Evolutionary conservation across 2,888 invertebrate genomes (phyloP).

Genomic region (Lissocephala sabroskyi): DNA sequence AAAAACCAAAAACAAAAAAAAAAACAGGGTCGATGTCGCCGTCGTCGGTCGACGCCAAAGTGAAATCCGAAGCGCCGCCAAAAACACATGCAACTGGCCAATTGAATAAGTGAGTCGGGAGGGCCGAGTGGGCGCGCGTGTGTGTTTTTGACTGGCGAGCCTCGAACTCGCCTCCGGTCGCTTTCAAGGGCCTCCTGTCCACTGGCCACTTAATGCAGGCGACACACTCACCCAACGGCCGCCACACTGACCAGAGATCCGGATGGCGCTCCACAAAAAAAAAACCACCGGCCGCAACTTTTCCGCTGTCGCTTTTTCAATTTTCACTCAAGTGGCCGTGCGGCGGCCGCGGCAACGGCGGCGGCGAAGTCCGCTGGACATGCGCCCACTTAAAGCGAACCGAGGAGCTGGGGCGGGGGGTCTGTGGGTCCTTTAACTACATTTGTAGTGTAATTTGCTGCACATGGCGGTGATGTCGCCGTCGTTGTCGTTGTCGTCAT

Average conservation of each 20-base stretch:
- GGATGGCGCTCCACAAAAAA: background rate
- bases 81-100: conserved; percentile 57
- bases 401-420: background rate
- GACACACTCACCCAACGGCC: conserved; percentile 49
- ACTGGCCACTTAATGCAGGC: conserved; percentile 62
- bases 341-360: too few species aligned
- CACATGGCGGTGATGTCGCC: too few species aligned
- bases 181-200: conserved; percentile 62
- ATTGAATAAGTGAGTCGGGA: conserved; percentile 27
- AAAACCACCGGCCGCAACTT: conserved; percentile 46
- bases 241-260: background rate
- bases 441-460: conserved; percentile 32
- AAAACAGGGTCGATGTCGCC: too few species aligned
- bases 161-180: too few species aligned
- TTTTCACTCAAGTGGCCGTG: conserved; percentile 29
- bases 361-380: conserved; percentile 22
- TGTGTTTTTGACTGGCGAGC: too few species aligned
- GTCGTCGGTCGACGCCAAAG: conserved; percentile 45
- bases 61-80: conserved; percentile 56
- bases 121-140: background rate
- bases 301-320: conserved; percentile 52
- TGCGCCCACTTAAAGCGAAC: conserved; percentile 47
- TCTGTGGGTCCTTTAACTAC: conserved; percentile 6
- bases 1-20: conserved; percentile 11
- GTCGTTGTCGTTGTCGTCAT: too few species aligned